Evolutionary conservation across 2,113 vertebrate species (phyloP).

Genomic region (Artemisiospiza belli): DNA sequence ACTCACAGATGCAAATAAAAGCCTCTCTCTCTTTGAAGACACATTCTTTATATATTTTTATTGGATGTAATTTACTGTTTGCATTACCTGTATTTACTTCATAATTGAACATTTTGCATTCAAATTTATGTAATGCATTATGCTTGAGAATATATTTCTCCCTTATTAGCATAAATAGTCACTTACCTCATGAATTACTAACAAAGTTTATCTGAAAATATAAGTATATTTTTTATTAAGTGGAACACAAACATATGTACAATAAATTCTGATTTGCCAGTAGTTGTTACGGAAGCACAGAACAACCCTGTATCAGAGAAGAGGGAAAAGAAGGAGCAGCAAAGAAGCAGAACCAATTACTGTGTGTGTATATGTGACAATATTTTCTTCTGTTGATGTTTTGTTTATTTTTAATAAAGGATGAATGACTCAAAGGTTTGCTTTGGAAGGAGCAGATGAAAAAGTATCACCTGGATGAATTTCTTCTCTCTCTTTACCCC

Average conservation of each 20-base stretch:
- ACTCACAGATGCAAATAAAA: slow-evolving; percentile 75
- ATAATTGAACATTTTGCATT: slow-evolving; percentile 86
- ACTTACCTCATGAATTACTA: slow-evolving; percentile 86
- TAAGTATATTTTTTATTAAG: slow-evolving; percentile 81
- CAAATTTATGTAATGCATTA: slow-evolving; percentile 85
- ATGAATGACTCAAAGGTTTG: neutral
- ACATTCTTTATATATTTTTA: slow-evolving; percentile 79
- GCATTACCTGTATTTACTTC: slow-evolving; percentile 84
- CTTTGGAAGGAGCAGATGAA: neutral
- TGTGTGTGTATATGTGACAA: neutral
- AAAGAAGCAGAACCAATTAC: slow-evolving; percentile 5
- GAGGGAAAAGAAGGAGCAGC: neutral
- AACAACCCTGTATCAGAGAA: neutral
- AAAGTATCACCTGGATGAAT: neutral
- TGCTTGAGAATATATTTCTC: slow-evolving; percentile 82
- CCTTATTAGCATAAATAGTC: slow-evolving; percentile 86
- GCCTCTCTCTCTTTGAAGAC: slow-evolving; percentile 77
- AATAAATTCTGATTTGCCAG: slow-evolving; percentile 76
- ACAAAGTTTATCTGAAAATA: slow-evolving; percentile 85
- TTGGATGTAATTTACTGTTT: slow-evolving; percentile 83
- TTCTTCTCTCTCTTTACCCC: neutral
- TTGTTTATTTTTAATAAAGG: slow-evolving; percentile 64
- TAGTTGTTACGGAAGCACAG: slow-evolving; percentile 32
- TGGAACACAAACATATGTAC: slow-evolving; percentile 80
- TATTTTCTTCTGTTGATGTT: slow-evolving; percentile 39